Evolutionary conservation across 2,888 invertebrate genomes (phyloP), one percentile per base, ranked within the genome.

Genomic region (Laothoe populi): DNA sequence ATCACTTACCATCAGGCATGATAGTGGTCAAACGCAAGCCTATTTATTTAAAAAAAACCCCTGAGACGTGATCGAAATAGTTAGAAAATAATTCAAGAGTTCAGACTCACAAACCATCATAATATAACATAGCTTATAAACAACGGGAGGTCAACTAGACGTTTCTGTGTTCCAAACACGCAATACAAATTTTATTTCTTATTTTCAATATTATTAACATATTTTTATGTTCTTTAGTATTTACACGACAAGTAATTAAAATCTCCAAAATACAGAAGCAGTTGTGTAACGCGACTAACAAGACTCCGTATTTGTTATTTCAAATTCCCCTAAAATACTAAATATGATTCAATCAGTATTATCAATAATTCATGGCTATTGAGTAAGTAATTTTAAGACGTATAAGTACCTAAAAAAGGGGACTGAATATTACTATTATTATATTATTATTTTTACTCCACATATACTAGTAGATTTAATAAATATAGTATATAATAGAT

Each of bases 191-290:
- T 21, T 19, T 46, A 23, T 46, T 46, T 19, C 23, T 21, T 10
- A 46, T 46, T 46, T 46, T 46, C 23, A 21, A 46, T 46, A 46
- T 11, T 45, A 45, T 21, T 46, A 46, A 23, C 13, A 46, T 46
- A 11, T 38, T 38, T 8, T 35, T 31, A 40, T 57, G 16, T 46
- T 23, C 13, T 23, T 2, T 21, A 23, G 2, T 13, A 46, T 46
- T 13, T 13, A 23, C 23, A 19, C 10, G 13, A 13, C 23, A 23
- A 13, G 13, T 46, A 46, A 46, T 46, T 46, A 38, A 24, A 46
- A 23, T 46, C 4, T 48, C 3, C n/a, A 16, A 49, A 49, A 49
- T 26, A 48, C 4, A 2, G 7, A 26, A n/a, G 7, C 8, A 16
- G 24, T 19, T 44, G 19, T 19, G 8, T 44, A 44, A 19, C 44